These are phyloP conservation scores for Premnoplex brunnescens DNA, from an alignment of 2,797 vertebrate genomes.

Conservation along the genomic window DNA sequence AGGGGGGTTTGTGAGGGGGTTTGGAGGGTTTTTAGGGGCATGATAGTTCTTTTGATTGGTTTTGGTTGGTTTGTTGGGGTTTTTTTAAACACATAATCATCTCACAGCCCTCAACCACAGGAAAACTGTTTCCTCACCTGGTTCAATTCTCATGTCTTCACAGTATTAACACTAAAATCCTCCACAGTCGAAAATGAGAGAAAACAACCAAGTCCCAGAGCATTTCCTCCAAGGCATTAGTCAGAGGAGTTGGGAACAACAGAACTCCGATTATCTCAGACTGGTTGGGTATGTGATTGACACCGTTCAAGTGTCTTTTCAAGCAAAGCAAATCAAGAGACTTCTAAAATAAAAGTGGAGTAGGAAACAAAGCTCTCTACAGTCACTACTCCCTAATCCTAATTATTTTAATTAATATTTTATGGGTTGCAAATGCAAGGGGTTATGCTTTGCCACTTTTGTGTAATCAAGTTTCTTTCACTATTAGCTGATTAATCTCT, in stretches of 20 bases:
- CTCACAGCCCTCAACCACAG: background rate
- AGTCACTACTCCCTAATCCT: background rate
- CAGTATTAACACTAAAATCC: background rate
- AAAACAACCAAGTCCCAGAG: background rate
- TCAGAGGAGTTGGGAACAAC: background rate
- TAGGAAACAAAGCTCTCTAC: background rate
- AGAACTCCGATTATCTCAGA: background rate
- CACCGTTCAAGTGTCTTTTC: background rate
- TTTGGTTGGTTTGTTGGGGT: rapidly evolving
- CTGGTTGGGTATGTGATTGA: background rate
- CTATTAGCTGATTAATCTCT: slow-evolving; percentile 39
- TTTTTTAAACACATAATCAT: background rate
- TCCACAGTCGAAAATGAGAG: background rate
- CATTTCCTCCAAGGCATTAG: background rate
- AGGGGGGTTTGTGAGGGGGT: background rate
- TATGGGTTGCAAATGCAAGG: background rate
- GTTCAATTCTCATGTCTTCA: background rate
- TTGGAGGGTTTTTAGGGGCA: rapidly evolving
- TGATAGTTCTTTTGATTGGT: background rate
- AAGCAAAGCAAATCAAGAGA: background rate
- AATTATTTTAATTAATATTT: slow-evolving; percentile 44
- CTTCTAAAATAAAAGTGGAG: background rate
- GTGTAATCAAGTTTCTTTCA: slow-evolving; percentile 30
- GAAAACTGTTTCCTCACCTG: background rate
- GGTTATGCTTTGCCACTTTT: background rate